Evolutionary conservation across 2,797 vertebrate genomes (phyloP).

Genomic region (Pseudotriccus pelzelni): DNA sequence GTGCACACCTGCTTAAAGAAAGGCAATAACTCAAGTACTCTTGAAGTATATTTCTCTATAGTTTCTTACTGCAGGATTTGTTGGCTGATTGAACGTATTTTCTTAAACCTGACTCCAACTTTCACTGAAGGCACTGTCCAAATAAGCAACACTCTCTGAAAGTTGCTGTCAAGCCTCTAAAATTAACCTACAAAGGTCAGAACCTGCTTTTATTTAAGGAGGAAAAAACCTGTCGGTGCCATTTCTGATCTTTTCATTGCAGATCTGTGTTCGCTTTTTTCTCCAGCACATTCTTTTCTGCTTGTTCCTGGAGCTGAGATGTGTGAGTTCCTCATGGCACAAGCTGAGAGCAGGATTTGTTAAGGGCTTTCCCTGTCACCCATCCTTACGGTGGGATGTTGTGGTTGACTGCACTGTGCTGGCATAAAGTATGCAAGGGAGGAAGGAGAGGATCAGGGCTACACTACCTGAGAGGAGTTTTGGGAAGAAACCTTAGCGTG

Average conservation of each 20-base stretch:
- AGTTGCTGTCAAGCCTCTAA: not conserved
- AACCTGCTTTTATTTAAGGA: not conserved
- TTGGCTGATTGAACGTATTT: not conserved
- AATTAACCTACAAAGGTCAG: not conserved
- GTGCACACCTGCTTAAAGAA: not conserved
- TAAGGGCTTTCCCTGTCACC: not conserved
- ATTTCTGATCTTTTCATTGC: not conserved
- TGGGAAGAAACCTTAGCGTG: not conserved
- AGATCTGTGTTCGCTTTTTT: not conserved
- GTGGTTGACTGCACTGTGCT: fast-evolving
- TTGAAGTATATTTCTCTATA: not conserved
- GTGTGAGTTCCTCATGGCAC: not conserved
- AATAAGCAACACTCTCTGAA: not conserved
- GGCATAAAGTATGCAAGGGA: not conserved
- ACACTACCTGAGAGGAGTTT: not conserved
- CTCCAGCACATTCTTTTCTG: not conserved
- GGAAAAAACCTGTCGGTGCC: not conserved
- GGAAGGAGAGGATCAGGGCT: not conserved
- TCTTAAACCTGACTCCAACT: not conserved
- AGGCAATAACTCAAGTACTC: not conserved
- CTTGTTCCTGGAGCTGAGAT: not conserved
- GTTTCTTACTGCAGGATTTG: not conserved
- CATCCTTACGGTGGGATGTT: too few species aligned
- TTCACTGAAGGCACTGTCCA: not conserved
- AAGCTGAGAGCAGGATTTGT: not conserved